These are phyloP conservation scores for Bradynema listronoti DNA, from an alignment of 1,140 invertebrate species.

Conservation along the genomic window DNA sequence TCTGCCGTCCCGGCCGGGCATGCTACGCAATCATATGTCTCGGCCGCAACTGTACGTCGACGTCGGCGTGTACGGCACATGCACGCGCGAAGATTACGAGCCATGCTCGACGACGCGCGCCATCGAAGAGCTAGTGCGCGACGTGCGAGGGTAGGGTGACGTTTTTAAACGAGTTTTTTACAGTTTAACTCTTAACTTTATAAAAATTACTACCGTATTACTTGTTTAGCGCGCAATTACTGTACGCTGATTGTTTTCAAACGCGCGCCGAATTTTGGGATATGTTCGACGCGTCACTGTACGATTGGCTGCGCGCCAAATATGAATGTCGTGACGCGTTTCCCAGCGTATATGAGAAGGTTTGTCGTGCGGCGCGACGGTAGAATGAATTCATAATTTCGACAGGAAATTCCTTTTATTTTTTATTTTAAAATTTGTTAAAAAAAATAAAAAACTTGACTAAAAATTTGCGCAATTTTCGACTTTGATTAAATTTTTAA, in stretches of 20 bases:
- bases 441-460: too few species aligned
- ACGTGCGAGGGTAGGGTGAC: constrained; percentile 65
- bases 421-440: too few species aligned
- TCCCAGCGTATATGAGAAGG: constrained; percentile 76
- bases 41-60: constrained; percentile 66
- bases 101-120: constrained; percentile 66
- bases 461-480: too few species aligned
- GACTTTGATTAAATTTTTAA: too few species aligned
- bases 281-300: constrained; percentile 75
- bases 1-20: constrained; percentile 67
- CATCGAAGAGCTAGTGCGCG: constrained; percentile 69
- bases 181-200: not conserved
- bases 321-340: constrained; percentile 69
- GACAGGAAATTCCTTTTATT: too few species aligned
- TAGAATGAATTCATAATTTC: too few species aligned
- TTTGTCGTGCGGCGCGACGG: constrained; percentile 67
- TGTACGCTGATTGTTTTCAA: constrained; percentile 75
- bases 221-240: constrained; percentile 70
- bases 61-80: constrained; percentile 71
- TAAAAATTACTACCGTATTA: not conserved
- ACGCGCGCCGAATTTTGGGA: constrained; percentile 70
- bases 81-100: constrained; percentile 62
- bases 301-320: constrained; percentile 67
- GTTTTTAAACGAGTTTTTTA: constrained; percentile 2
- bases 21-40: constrained; percentile 62